Evolutionary conservation across 2,888 invertebrate genomes (phyloP), one percentile per base, ranked within the genome.

Genomic region (Brassicogethes aeneus): DNA sequence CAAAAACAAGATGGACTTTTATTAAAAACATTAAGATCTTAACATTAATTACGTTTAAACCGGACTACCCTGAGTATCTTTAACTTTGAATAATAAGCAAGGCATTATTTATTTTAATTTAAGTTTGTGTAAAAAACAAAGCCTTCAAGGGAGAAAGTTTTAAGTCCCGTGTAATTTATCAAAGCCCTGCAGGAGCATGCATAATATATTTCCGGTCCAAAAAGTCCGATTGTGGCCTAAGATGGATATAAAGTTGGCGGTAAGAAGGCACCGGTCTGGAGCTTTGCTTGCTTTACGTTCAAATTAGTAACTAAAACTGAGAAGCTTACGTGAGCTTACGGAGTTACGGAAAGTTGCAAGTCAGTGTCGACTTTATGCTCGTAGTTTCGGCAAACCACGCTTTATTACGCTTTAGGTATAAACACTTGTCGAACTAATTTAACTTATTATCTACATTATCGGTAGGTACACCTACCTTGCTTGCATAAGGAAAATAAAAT

Each of bases 221-320:
- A 44, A 44, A 44, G 44, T 16, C 35, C 36, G 36, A 39, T 34
- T 38, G 31, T 12, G 46, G 47, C 48, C 51, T 52, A 55, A 57
- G 56, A 56, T 46, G 56, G 55, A 52, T 55, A 50, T 52, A 48
- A 57, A 57, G 48, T 57, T 55, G 41, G 42, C 32, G 37, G 50
- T 51, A 54, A 55, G 56, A 57, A 56, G 53, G 52, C 54, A 48
- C 49, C 44, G 52, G 50, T 50, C 51, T 23, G 47, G 43, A 51
- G 56, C 57, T 57, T 56, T 56, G 53, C 55, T 55, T 57, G 60
- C 56, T 58, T 57, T 56, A 59, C 57, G 54, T 54, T 50, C 50
- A 59, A 60, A 57, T 61, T 59, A 58, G 55, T 55, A 57, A 57
- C 60, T 55, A 55, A 60, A 59, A n/a, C n/a, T 57, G 51, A 51